phyloP scores from a whole-genome alignment of 2,113 vertebrate genomes.

The Motacilla tschutschensis region DNA sequence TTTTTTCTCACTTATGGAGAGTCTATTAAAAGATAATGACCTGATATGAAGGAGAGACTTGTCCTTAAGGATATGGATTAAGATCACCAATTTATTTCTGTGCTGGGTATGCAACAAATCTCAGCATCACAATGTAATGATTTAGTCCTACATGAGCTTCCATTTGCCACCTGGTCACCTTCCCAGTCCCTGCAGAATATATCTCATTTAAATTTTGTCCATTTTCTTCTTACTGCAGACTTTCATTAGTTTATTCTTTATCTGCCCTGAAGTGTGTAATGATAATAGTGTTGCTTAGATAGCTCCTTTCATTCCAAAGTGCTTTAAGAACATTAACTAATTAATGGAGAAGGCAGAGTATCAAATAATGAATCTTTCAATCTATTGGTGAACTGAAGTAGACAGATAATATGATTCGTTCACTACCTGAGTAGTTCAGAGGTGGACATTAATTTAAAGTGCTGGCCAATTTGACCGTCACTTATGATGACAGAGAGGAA shows the following conservation, averaged over 20 bases:
- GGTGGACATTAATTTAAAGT: conserved; percentile 4
- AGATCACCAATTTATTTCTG: conserved; percentile 17
- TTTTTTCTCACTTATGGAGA: background rate
- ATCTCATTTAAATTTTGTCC: conserved; percentile 30
- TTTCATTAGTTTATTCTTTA: conserved; percentile 39
- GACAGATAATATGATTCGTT: conserved; percentile 29
- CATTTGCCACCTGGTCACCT: background rate
- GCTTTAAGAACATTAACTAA: conserved; percentile 52
- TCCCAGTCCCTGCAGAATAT: background rate
- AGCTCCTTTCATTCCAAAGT: conserved; percentile 22
- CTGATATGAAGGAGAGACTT: background rate
- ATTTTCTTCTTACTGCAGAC: conserved; percentile 1
- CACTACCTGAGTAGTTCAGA: conserved; percentile 19
- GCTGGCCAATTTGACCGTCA: background rate
- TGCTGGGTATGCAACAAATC: background rate
- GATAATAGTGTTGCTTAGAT: conserved; percentile 10
- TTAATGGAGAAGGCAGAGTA: conserved; percentile 40
- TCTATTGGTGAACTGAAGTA: background rate
- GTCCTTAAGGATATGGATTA: conserved; percentile 14
- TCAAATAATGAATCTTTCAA: conserved; percentile 27
- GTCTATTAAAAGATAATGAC: background rate
- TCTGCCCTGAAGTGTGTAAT: conserved; percentile 12
- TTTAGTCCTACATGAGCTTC: conserved; percentile 6
- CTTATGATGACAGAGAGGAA: background rate
- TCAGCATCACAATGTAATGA: background rate